Evolutionary conservation across 2,113 vertebrate genomes (phyloP).

Genomic region (Psophia crepitans): DNA sequence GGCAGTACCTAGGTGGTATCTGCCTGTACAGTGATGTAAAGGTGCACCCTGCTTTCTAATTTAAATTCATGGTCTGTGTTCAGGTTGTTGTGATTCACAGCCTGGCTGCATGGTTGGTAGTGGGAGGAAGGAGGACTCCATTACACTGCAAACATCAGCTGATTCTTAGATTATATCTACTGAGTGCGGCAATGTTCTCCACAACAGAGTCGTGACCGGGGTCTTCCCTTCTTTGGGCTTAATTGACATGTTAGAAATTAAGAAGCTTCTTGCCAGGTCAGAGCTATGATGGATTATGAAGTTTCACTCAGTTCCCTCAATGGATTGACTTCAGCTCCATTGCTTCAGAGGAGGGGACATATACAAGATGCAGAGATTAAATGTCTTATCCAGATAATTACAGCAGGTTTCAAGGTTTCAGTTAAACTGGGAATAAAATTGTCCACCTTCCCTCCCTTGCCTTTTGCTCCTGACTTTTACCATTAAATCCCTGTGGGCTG

Average conservation of each 20-base stretch:
- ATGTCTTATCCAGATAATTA: not conserved
- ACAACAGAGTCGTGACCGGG: not conserved
- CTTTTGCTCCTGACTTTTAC: not conserved
- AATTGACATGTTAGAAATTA: not conserved
- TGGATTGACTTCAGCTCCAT: not conserved
- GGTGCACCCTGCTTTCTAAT: not conserved
- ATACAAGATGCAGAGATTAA: not conserved
- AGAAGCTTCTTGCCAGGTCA: not conserved
- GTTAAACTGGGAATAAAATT: not conserved
- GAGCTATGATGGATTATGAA: not conserved
- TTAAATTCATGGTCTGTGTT: not conserved
- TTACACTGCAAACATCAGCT: not conserved
- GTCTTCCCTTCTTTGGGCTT: not conserved
- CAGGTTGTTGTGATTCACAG: not conserved
- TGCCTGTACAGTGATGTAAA: not conserved
- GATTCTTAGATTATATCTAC: not conserved
- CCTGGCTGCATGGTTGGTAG: not conserved
- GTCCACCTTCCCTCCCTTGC: not conserved
- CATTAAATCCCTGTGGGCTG: not conserved
- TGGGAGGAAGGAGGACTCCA: not conserved
- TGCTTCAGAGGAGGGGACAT: not conserved
- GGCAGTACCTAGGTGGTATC: not conserved
- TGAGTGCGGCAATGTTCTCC: not conserved
- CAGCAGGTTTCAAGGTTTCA: not conserved
- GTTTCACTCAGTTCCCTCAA: not conserved